A percentile compares a stretch with the other conserved stretches of the same genome.
Conservation (phyloP, 1,140 invertebrate genomes). For the Pomacea maculata region DNA sequence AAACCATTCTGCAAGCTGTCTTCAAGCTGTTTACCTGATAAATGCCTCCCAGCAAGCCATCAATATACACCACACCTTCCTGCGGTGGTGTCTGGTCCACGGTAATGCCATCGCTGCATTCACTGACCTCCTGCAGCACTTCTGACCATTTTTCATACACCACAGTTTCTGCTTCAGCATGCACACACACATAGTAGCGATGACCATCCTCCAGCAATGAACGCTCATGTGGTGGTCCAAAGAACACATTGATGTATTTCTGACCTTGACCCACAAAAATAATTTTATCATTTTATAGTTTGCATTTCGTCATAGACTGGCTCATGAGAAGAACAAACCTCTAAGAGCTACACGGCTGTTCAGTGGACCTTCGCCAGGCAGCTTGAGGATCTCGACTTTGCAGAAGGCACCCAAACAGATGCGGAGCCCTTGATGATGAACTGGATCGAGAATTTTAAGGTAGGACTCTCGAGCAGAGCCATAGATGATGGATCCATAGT, state of each 20-base stretch:
- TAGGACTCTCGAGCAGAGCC: too few species aligned
- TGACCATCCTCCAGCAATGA: slow-evolving; percentile 33
- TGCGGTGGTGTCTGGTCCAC: slow-evolving; percentile 44
- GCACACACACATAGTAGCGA: slow-evolving; percentile 45
- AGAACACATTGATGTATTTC: slow-evolving; percentile 9
- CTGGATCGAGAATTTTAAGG: too few species aligned
- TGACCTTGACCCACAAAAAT: slow-evolving; percentile 1
- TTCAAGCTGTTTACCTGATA: slow-evolving; percentile 29
- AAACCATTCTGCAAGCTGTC: too few species aligned
- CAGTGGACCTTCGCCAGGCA: too few species aligned
- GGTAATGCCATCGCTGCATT: slow-evolving; percentile 47
- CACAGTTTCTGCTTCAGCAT: slow-evolving; percentile 30
- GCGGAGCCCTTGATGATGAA: too few species aligned
- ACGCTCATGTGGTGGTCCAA: not conserved
- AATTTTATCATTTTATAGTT: not conserved
- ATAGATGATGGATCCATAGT: too few species aligned
- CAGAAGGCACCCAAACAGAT: too few species aligned
- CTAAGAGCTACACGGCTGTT: too few species aligned
- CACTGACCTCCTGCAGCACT: slow-evolving; percentile 29
- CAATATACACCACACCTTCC: slow-evolving; percentile 37
- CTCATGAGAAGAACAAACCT: too few species aligned
- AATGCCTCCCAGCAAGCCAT: slow-evolving; percentile 14
- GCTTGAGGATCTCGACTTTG: too few species aligned
- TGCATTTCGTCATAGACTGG: too few species aligned
- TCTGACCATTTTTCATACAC: slow-evolving; percentile 39